A percentile compares a stretch with the other conserved stretches of the same genome.
phyloP scores from a whole-genome alignment of 2,113 vertebrate species.

The Mobula hypostoma region DNA sequence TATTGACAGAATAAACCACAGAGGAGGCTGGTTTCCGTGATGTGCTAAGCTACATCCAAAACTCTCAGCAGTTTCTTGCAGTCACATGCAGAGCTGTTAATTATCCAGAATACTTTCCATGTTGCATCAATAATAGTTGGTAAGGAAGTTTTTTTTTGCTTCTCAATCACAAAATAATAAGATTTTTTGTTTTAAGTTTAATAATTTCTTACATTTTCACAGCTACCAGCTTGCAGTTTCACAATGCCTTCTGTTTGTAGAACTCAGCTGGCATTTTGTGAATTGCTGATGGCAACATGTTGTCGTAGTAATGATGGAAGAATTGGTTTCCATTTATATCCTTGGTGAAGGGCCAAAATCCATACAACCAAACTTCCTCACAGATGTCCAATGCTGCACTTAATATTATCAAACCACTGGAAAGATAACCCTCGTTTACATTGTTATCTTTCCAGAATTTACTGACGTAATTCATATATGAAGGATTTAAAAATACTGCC shows the following conservation, averaged over 20 bases:
- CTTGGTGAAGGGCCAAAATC: slow-evolving; percentile 88
- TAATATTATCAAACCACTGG: slow-evolving; percentile 78
- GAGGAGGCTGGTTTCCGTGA: too few species aligned
- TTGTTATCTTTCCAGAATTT: slow-evolving; percentile 77
- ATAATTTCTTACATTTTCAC: slow-evolving; percentile 43
- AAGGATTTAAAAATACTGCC: slow-evolving; percentile 76
- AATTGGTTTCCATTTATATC: slow-evolving; percentile 59
- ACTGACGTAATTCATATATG: slow-evolving; percentile 70
- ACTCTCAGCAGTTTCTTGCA: too few species aligned
- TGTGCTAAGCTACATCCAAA: too few species aligned
- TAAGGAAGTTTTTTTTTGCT: too few species aligned
- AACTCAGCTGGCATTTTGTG: slow-evolving; percentile 92
- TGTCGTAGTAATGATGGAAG: slow-evolving; percentile 89
- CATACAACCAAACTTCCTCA: slow-evolving; percentile 74
- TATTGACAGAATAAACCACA: too few species aligned
- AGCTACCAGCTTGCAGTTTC: slow-evolving; percentile 74
- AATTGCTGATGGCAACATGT: slow-evolving; percentile 67
- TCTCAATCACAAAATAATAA: not conserved
- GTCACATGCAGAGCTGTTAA: too few species aligned
- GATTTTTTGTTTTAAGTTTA: not conserved
- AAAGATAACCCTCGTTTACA: slow-evolving; percentile 65
- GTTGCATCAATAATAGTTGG: too few species aligned
- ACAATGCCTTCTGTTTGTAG: slow-evolving; percentile 71
- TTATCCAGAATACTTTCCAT: too few species aligned
- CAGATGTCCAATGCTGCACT: slow-evolving; percentile 82